These are phyloP conservation scores for Blennius ocellaris DNA, from an alignment of 2,113 vertebrate genomes.

Conservation along the genomic window DNA sequence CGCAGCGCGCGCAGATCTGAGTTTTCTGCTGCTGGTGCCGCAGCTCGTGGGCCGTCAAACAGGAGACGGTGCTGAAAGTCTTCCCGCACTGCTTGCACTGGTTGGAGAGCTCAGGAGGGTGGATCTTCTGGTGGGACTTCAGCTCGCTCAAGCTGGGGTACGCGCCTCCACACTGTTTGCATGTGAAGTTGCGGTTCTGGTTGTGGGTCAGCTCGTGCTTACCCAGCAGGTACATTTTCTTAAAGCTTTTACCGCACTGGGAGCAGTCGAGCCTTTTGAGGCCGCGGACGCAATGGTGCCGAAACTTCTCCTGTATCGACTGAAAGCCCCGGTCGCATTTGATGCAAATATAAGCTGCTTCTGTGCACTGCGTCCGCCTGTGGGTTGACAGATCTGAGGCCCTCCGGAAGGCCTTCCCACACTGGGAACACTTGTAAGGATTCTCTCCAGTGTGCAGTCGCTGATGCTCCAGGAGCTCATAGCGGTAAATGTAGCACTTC, in stretches of 20 bases:
- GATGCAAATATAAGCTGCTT: slow-evolving; percentile 61
- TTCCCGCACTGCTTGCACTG: slow-evolving; percentile 61
- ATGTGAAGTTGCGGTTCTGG: slow-evolving; percentile 34
- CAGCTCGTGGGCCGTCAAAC: slow-evolving; percentile 40
- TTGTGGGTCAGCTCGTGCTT: slow-evolving; percentile 60
- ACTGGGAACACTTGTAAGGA: slow-evolving; percentile 71
- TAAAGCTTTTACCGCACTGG: slow-evolving; percentile 64
- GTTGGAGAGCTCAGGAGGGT: slow-evolving; percentile 39
- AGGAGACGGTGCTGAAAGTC: slow-evolving; percentile 32
- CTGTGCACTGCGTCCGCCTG: slow-evolving; percentile 54
- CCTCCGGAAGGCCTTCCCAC: slow-evolving; percentile 57
- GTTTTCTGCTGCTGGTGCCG: slow-evolving; percentile 46
- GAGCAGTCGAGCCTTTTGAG: slow-evolving; percentile 57
- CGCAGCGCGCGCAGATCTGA: slow-evolving; percentile 43
- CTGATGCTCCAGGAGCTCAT: slow-evolving; percentile 62
- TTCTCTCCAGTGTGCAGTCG: slow-evolving; percentile 60
- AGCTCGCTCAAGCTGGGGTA: slow-evolving; percentile 50
- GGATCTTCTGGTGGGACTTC: slow-evolving; percentile 53
- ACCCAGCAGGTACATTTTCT: slow-evolving; percentile 31
- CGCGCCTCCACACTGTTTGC: slow-evolving; percentile 48
- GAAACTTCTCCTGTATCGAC: slow-evolving; percentile 46
- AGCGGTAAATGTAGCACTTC: slow-evolving; percentile 58
- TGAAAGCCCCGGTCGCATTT: slow-evolving; percentile 59
- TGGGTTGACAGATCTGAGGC: slow-evolving; percentile 56
- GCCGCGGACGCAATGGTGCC: slow-evolving; percentile 40